These are phyloP conservation scores for fruit fly (Drosophila melanogaster) DNA, from an alignment of 1,140 invertebrate genomes.

Conservation along the genomic window Release_6_plus_ISO1_MT NT_033777.3:5590501-5591000, in stretches of 20 bases:
- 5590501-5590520: conserved; percentile 98
- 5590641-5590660: conserved; percentile 98
- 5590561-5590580: conserved; percentile 98
- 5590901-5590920: conserved; percentile 98
- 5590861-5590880: conserved; percentile 98
- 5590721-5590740: conserved; percentile 97
- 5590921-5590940: conserved; percentile 99
- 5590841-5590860: conserved; percentile 97
- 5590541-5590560: conserved; percentile 98
- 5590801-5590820: conserved; percentile 97
- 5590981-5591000: conserved; percentile 91
- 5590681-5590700: conserved; percentile 93
- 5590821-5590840: conserved; percentile 98
- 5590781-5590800: conserved; percentile 96
- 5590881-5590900: conserved; percentile 98
- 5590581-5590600: conserved; percentile 98
- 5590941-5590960: conserved; percentile 98
- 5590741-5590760: conserved; percentile 92
- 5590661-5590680: conserved; percentile 94
- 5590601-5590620: conserved; percentile 96
- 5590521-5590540: conserved; percentile 98
- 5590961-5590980: conserved; percentile 85
- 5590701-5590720: conserved; percentile 91
- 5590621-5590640: conserved; percentile 96
- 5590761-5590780: conserved; percentile 94